These are phyloP conservation scores for Masticophis lateralis DNA, from an alignment of 2,797 vertebrate species.

Conservation along the genomic window DNA sequence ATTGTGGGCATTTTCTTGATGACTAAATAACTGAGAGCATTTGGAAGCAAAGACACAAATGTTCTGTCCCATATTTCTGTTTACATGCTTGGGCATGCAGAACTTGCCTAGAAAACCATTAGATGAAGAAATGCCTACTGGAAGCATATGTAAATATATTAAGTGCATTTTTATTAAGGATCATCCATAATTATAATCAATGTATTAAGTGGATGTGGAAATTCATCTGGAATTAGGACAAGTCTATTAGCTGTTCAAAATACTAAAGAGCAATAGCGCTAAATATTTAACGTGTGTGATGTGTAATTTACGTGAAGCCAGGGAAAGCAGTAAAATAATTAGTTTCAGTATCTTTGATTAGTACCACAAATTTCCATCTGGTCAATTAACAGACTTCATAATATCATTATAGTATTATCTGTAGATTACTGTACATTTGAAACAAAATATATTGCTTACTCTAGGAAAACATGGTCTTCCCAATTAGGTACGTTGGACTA, in stretches of 20 bases:
- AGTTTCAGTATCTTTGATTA: not conserved
- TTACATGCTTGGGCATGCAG: not conserved
- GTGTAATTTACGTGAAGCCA: not conserved
- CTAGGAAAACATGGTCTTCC: not conserved
- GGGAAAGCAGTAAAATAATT: not conserved
- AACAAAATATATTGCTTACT: not conserved
- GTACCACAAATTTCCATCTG: not conserved
- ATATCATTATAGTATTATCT: not conserved
- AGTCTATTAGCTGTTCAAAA: not conserved
- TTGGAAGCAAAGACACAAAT: slow-evolving; percentile 13
- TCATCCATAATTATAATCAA: not conserved
- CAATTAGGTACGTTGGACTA: not conserved
- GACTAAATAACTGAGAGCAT: slow-evolving; percentile 10
- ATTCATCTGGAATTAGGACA: not conserved
- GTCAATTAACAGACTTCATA: not conserved
- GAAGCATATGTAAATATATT: not conserved
- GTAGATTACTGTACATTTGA: not conserved
- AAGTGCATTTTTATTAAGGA: not conserved
- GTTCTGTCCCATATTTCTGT: not conserved
- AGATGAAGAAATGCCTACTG: slow-evolving; percentile 6
- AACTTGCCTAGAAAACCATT: slow-evolving; percentile 29
- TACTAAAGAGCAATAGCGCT: not conserved
- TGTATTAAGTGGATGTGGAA: not conserved
- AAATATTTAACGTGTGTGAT: not conserved
- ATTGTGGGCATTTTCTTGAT: slow-evolving; percentile 28